Evolutionary conservation across 2,113 vertebrate species (phyloP).

Genomic region (Cricetomys ansorgei): DNA sequence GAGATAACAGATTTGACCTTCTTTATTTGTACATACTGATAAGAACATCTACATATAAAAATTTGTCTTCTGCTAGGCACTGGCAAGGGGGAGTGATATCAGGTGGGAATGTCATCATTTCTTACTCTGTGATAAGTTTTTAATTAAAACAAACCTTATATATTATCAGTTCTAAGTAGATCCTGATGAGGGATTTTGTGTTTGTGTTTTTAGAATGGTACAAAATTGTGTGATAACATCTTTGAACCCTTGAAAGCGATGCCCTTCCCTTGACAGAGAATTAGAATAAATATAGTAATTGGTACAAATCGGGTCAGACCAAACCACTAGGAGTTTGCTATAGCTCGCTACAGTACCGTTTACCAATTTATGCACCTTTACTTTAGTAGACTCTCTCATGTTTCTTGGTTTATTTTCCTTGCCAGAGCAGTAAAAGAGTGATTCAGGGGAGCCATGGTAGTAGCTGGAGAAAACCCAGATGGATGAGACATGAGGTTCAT

Average conservation of each 20-base stretch:
- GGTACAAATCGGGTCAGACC: background rate
- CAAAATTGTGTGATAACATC: background rate
- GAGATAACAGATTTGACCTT: background rate
- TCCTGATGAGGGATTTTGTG: background rate
- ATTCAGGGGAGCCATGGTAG: rapidly evolving
- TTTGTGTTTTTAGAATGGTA: background rate
- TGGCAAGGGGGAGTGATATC: background rate
- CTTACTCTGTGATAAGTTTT: background rate
- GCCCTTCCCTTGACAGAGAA: background rate
- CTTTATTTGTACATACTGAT: background rate
- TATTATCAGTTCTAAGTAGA: background rate
- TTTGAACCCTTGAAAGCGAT: background rate
- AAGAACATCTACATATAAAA: background rate
- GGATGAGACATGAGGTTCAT: rapidly evolving
- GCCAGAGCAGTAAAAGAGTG: background rate
- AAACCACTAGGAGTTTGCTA: background rate
- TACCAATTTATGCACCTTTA: background rate
- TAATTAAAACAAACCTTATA: background rate
- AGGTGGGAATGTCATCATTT: background rate
- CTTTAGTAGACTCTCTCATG: background rate
- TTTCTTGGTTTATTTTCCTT: background rate
- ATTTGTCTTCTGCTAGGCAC: too few relatives aligned
- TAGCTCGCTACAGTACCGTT: background rate
- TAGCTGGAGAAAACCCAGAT: background rate
- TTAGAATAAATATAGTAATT: background rate